These are phyloP conservation scores for Novumbra hubbsi DNA, from an alignment of 2,797 vertebrate genomes.

Conservation along the genomic window DNA sequence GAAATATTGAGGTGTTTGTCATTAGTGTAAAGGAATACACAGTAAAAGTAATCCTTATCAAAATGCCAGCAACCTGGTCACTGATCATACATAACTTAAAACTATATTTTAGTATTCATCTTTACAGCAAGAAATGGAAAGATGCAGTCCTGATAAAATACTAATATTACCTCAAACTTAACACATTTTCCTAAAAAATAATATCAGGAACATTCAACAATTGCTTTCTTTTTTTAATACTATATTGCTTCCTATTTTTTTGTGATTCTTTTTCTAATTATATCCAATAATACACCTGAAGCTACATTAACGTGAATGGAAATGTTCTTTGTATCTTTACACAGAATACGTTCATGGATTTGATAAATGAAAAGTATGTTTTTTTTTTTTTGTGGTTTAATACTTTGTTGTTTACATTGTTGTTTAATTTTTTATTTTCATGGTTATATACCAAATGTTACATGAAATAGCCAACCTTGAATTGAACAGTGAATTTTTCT, in stretches of 20 bases:
- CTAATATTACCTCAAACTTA: constrained; percentile 18
- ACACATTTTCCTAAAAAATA: constrained; percentile 34
- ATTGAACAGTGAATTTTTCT: constrained; percentile 25
- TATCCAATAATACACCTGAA: neutral
- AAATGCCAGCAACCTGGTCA: constrained; percentile 52
- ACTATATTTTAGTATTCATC: constrained; percentile 2
- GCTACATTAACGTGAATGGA: neutral
- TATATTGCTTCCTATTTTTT: neutral
- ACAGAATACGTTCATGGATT: constrained; percentile 10
- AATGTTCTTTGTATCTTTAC: constrained; percentile 20
- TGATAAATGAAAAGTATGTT: constrained; percentile 24
- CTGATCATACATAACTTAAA: neutral
- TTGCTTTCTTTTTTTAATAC: neutral
- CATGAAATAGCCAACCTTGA: neutral
- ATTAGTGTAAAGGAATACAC: neutral
- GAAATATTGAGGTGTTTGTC: neutral
- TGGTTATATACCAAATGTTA: constrained; percentile 19
- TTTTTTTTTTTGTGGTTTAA: neutral
- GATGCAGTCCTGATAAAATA: neutral
- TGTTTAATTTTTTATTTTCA: constrained; percentile 15
- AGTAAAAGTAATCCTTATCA: constrained; percentile 12
- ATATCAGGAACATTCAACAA: constrained; percentile 9
- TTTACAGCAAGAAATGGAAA: neutral
- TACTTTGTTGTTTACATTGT: neutral
- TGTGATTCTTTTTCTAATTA: neutral